A percentile compares a stretch with the other conserved stretches of the same genome.
phyloP scores from a whole-genome alignment of 2,888 invertebrate species.

The Leucozona laternaria region DNA sequence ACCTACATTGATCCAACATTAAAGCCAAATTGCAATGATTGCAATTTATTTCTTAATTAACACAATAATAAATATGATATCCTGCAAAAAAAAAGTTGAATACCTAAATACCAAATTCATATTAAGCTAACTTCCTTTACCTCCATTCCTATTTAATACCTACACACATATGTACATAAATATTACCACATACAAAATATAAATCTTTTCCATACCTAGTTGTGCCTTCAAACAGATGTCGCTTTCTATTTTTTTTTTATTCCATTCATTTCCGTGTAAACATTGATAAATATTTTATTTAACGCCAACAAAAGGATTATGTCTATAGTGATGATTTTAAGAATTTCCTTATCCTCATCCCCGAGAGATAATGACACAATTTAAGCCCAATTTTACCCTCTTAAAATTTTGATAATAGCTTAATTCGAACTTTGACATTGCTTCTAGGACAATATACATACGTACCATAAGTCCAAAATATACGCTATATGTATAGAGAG shows the following conservation, averaged over 20 bases:
- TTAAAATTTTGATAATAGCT: conserved; percentile 73
- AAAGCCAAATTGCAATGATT: not conserved
- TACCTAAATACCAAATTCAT: not conserved
- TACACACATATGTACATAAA: not conserved
- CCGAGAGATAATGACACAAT: conserved; percentile 45
- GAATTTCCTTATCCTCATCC: conserved; percentile 5
- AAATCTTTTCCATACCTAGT: not conserved
- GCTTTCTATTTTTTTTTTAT: not conserved
- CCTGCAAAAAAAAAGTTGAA: not conserved
- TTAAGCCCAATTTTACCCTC: conserved; percentile 67
- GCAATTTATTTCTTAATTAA: not conserved
- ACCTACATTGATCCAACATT: not conserved
- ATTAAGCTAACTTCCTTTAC: not conserved
- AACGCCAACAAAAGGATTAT: conserved; percentile 17
- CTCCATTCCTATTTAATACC: not conserved
- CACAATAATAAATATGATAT: not conserved
- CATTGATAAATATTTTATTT: conserved; percentile 30
- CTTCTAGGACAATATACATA: conserved; percentile 61
- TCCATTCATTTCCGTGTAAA: not conserved
- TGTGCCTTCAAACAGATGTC: conserved; percentile 1
- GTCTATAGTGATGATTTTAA: conserved; percentile 21
- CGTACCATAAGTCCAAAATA: not conserved
- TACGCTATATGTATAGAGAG: not conserved
- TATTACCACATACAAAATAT: not conserved
- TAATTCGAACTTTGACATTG: conserved; percentile 67